Percentiles rank a stretch among this genome's conserved stretches.
These are phyloP conservation scores for Orestias chungarensis DNA, from an alignment of 2,797 vertebrate species.

Conservation along the genomic window DNA sequence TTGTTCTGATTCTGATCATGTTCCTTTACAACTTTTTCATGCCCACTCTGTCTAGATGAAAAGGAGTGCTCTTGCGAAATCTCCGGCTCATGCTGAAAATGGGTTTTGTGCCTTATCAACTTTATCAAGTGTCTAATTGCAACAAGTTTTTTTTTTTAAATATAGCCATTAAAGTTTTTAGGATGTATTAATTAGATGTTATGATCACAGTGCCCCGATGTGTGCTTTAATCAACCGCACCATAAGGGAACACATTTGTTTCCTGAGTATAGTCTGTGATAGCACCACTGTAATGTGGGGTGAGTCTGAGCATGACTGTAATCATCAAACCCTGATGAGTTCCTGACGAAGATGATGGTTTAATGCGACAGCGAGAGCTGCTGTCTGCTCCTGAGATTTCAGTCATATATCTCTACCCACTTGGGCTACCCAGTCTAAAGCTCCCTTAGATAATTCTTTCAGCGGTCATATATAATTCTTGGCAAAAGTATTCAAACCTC, in stretches of 20 bases:
- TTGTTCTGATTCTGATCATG: constrained; percentile 1
- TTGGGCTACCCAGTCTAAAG: neutral
- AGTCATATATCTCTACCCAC: neutral
- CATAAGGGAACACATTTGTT: constrained; percentile 2
- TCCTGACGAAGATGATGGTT: constrained; percentile 49
- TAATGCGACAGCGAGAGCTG: constrained; percentile 42
- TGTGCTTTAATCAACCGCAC: neutral
- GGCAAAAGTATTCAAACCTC: neutral
- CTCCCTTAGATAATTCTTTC: neutral
- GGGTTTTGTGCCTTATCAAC: neutral
- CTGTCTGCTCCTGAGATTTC: constrained; percentile 25
- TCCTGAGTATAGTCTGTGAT: constrained; percentile 39
- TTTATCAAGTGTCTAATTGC: constrained; percentile 3
- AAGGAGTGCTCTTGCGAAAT: neutral
- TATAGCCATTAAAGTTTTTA: constrained; percentile 3
- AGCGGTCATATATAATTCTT: neutral
- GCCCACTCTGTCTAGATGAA: neutral
- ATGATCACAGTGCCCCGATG: neutral
- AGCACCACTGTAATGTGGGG: constrained; percentile 22
- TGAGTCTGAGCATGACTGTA: constrained; percentile 40
- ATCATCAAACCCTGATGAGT: constrained; percentile 52
- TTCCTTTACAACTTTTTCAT: neutral
- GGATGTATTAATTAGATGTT: constrained; percentile 8
- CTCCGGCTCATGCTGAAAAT: neutral
- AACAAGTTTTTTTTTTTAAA: constrained; percentile 5